Evolutionary conservation across 2,113 vertebrate genomes (phyloP), one percentile per base, ranked within the genome.

Genomic region (Isurus oxyrinchus): DNA sequence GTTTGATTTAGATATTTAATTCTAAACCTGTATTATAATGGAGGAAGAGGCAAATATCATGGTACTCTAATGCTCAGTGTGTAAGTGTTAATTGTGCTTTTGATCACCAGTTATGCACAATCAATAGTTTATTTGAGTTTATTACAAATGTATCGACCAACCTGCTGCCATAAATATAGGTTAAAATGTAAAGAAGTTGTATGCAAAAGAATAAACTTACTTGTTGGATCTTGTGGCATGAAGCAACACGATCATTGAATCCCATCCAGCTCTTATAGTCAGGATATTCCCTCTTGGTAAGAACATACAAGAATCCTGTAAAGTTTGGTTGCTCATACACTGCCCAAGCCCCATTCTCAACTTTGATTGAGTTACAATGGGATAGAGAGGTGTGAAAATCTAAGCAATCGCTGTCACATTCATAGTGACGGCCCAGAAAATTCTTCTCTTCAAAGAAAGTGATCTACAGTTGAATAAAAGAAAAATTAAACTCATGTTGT

Each of bases 371-470:
- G 35, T 94, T 94, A 66, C 91, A 94, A 14, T 16, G 59, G 91
- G n/a, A 16, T 11, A 94, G 19, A 14, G 91, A 94, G 7, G 61
- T 40, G 91, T 44, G 61, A 13, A 94, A 94, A 94, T 94, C 91
- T 94, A 61, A 44, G 35, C 91, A 94, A 94, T 66, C 61, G 7
- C 35, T 66, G 91, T 66, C n/a, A 94, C 61, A 67, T 94, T 94
- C 91, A 67, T 66, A 66, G n/a, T 13, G 91, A 67, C 61, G 91
- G n/a, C 91, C 91, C 91, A 66, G 91, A 66, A 94, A 94, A 44
- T 94, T 94, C 19, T 61, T 66, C 57, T 94, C 91, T 66, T 94
- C 91, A 40, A 66, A 94, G 57, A 94, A 94, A 94, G 91, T 94
- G n/a, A 94, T 94, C 91, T 94, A 53, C 19, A 61, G 6, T 40